Conservation (phyloP, 2,888 invertebrate genomes). For the Hypercompe scribonia region DNA sequence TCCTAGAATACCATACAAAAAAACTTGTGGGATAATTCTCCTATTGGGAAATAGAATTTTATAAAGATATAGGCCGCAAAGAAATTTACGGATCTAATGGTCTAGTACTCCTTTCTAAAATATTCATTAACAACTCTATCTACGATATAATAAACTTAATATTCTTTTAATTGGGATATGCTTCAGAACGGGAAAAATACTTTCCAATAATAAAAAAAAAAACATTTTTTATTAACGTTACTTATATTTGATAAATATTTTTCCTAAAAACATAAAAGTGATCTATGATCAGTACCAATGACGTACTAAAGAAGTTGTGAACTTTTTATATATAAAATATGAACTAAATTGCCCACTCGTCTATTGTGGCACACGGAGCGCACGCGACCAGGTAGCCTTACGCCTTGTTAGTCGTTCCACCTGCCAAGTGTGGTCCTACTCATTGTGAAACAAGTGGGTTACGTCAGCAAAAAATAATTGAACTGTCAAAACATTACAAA, state of each 20-base stretch:
- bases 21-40: too few relatives aligned
- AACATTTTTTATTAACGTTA: too few relatives aligned
- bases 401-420: slow-evolving; percentile 41
- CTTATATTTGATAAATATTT: neutral
- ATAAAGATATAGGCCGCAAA: too few relatives aligned
- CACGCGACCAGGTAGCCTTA: slow-evolving; percentile 66
- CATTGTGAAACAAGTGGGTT: slow-evolving; percentile 45
- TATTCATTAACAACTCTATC: too few relatives aligned
- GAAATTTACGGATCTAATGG: too few relatives aligned
- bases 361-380: slow-evolving; percentile 53
- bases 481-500: slow-evolving; percentile 30
- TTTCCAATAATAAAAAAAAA: too few relatives aligned
- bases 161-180: too few relatives aligned
- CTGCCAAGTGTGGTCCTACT: slow-evolving; percentile 40
- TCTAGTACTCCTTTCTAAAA: too few relatives aligned
- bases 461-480: slow-evolving; percentile 42
- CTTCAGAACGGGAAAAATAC: too few relatives aligned
- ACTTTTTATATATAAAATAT: slow-evolving; percentile 41
- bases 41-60: too few relatives aligned
- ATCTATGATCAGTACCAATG: neutral
- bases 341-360: slow-evolving; percentile 37
- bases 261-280: neutral
- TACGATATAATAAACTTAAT: too few relatives aligned
- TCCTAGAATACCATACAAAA: too few relatives aligned
- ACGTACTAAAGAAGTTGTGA: slow-evolving; percentile 44